Evolutionary conservation across 2,888 invertebrate genomes (phyloP).

Genomic region (Arge pagana): DNA sequence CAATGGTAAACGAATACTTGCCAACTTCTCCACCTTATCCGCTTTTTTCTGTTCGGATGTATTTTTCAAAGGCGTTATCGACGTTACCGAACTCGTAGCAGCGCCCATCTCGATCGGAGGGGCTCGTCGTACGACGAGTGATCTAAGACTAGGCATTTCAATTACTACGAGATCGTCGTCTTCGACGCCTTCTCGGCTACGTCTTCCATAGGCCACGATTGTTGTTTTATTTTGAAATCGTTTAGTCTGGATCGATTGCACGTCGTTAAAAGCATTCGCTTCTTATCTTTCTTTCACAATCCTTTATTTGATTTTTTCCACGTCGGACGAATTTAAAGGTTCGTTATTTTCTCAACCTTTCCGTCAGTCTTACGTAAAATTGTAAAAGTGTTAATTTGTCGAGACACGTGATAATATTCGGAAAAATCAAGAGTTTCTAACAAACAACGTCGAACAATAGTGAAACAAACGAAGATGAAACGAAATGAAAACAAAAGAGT

Average conservation of each 20-base stretch:
- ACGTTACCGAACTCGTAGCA: slow-evolving; percentile 53
- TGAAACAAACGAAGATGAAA: too few relatives aligned
- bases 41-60: slow-evolving; percentile 42
- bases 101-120: slow-evolving; percentile 56
- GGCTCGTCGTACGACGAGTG: slow-evolving; percentile 58
- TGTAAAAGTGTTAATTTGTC: too few relatives aligned
- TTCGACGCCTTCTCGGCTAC: neutral
- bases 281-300: neutral
- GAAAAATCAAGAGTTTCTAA: too few relatives aligned
- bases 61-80: slow-evolving; percentile 45
- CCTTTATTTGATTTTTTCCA: neutral
- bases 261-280: too few relatives aligned
- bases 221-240: neutral
- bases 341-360: too few relatives aligned
- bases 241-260: too few relatives aligned
- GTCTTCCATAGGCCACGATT: slow-evolving; percentile 11
- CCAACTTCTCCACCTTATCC: slow-evolving; percentile 44
- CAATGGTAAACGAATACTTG: slow-evolving; percentile 48
- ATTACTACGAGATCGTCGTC: neutral
- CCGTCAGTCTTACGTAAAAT: too few relatives aligned
- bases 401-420: too few relatives aligned
- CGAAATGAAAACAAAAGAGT: too few relatives aligned
- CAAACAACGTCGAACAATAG: too few relatives aligned
- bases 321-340: neutral
- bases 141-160: slow-evolving; percentile 56